Conservation (phyloP, 2,888 invertebrate genomes). For the Chaetogeoica ovagalla region DNA sequence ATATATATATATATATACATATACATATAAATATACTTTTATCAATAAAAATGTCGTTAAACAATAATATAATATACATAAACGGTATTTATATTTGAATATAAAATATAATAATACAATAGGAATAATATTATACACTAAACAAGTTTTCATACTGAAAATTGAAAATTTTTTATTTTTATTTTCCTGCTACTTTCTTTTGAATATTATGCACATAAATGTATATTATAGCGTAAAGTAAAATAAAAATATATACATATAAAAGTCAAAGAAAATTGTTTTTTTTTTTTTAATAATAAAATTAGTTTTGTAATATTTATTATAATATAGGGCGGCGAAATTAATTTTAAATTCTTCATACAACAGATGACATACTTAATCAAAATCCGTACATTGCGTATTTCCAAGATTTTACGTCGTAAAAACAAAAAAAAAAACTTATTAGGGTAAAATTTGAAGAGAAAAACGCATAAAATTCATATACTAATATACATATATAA, state of each 20-base stretch:
- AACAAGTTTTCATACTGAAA: too few species aligned
- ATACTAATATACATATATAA: constrained; percentile 17
- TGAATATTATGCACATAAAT: not conserved
- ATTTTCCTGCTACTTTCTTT: too few species aligned
- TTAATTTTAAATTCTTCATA: constrained; percentile 37
- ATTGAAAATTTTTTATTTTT: too few species aligned
- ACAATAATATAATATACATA: too few species aligned
- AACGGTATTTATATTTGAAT: too few species aligned
- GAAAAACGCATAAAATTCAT: constrained; percentile 30
- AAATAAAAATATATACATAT: not conserved
- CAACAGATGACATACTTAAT: constrained; percentile 47
- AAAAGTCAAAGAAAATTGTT: constrained; percentile 7
- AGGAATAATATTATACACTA: too few species aligned
- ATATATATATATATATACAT: too few species aligned
- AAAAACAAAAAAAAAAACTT: constrained; percentile 12
- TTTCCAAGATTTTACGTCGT: constrained; percentile 10
- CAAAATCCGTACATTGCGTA: constrained; percentile 12
- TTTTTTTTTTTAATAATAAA: constrained; percentile 24
- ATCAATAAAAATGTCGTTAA: too few species aligned
- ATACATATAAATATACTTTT: too few species aligned
- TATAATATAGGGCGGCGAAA: constrained; percentile 3
- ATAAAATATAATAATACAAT: too few species aligned
- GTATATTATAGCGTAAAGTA: constrained; percentile 6
- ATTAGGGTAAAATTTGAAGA: constrained; percentile 18
- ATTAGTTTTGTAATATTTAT: constrained; percentile 25